A percentile compares a stretch with the other conserved stretches of the same genome.
phyloP scores from a whole-genome alignment of 2,888 invertebrate genomes.

The Vannuccia rotundouncinata region DNA sequence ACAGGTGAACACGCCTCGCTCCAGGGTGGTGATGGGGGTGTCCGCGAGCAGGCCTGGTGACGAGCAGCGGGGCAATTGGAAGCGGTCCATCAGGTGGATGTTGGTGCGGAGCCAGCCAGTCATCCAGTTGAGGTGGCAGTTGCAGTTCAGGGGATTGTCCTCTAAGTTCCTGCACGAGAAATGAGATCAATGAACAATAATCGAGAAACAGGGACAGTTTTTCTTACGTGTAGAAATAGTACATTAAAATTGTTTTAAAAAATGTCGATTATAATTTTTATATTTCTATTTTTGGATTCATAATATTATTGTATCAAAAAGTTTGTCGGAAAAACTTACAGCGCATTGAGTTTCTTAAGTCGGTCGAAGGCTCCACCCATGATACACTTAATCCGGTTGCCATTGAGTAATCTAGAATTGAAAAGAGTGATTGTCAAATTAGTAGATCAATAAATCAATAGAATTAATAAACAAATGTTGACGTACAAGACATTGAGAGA shows the following conservation, averaged over 20 bases:
- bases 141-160: conserved; percentile 81
- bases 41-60: conserved; percentile 70
- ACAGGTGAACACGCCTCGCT: conserved; percentile 79
- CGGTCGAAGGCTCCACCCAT: conserved; percentile 15
- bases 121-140: conserved; percentile 86
- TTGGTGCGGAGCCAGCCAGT: conserved; percentile 70
- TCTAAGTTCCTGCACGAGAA: conserved; percentile 66
- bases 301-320: no score
- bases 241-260: no score
- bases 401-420: not conserved
- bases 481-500: not conserved
- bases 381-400: not conserved
- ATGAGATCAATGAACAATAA: no score
- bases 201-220: no score
- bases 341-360: not conserved
- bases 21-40: conserved; percentile 71
- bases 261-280: no score
- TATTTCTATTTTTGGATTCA: no score
- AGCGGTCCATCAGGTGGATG: conserved; percentile 59
- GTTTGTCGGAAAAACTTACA: no score
- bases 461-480: not conserved
- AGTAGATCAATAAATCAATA: not conserved
- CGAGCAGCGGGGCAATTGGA: conserved; percentile 70
- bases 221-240: no score
- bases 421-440: no score